Percentiles rank a stretch among this genome's conserved stretches.
Conservation (phyloP, 2,113 vertebrate genomes). For the Orientallactaga bullata region DNA sequence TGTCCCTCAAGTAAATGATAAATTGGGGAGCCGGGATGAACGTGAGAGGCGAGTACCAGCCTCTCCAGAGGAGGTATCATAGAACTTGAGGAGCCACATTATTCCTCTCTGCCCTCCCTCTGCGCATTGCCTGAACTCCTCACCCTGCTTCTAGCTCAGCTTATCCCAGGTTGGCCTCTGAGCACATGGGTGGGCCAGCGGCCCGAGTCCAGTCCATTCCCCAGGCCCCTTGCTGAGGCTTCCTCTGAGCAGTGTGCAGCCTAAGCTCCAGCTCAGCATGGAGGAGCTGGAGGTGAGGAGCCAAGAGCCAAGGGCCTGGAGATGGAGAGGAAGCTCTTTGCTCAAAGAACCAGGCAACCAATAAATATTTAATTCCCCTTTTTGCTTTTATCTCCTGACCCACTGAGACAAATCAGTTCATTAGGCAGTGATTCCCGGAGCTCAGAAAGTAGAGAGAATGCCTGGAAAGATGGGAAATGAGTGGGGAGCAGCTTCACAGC, state of each 20-base stretch:
- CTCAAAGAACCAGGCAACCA: slow-evolving; percentile 80
- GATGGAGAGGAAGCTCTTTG: slow-evolving; percentile 78
- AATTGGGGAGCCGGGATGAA: slow-evolving; percentile 19
- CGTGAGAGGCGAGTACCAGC: slow-evolving; percentile 3
- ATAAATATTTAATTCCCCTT: slow-evolving; percentile 85
- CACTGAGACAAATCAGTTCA: slow-evolving; percentile 83
- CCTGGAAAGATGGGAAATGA: slow-evolving; percentile 65
- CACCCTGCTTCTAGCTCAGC: neutral
- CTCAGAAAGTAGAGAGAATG: slow-evolving; percentile 59
- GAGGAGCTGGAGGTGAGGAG: slow-evolving; percentile 62
- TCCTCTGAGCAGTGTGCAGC: neutral
- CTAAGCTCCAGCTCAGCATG: slow-evolving; percentile 66
- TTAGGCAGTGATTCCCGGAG: slow-evolving; percentile 82
- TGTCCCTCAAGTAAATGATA: neutral
- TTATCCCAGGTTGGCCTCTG: slow-evolving; percentile 4
- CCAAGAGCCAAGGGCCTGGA: slow-evolving; percentile 70
- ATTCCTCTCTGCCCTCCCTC: neutral
- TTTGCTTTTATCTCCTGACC: slow-evolving; percentile 85
- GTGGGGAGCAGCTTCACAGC: slow-evolving; percentile 1
- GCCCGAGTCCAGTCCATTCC: neutral
- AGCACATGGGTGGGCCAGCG: slow-evolving; percentile 57
- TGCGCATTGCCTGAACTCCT: neutral
- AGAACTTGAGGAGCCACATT: slow-evolving; percentile 54
- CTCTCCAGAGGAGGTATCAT: slow-evolving; percentile 29
- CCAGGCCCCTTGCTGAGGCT: slow-evolving; percentile 46